These are phyloP conservation scores for Columba livia DNA, from an alignment of 2,113 vertebrate genomes.

Conservation along the genomic window DNA sequence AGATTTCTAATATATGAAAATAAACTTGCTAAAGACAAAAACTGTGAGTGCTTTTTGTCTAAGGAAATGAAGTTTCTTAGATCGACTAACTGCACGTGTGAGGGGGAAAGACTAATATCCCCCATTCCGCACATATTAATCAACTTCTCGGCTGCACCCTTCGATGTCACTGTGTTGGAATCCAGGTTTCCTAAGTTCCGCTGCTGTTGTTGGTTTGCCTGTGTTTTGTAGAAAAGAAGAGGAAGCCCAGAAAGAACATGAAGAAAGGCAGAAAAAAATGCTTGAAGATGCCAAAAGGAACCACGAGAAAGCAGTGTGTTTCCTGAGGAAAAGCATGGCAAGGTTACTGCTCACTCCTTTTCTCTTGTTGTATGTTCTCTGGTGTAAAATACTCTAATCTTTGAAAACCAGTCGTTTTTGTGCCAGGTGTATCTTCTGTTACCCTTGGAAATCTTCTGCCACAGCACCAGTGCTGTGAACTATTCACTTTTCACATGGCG, in stretches of 20 bases:
- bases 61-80: background rate
- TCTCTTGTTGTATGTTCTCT: background rate
- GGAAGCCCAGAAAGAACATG: conserved; percentile 43
- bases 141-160: background rate
- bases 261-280: conserved; percentile 67
- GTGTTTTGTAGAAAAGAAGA: conserved; percentile 73
- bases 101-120: background rate
- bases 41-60: background rate
- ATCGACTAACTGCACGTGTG: background rate
- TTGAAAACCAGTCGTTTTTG: background rate
- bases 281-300: conserved; percentile 70
- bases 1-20: background rate
- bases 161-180: background rate
- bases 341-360: conserved; percentile 68
- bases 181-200: background rate
- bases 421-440: background rate
- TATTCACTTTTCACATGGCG: background rate
- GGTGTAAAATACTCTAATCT: background rate
- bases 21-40: background rate
- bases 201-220: background rate
- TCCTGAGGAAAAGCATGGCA: conserved; percentile 82
- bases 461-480: background rate
- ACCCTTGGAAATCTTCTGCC: background rate
- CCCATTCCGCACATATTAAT: background rate
- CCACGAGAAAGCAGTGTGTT: conserved; percentile 72